Evolutionary conservation across 2,113 vertebrate genomes (phyloP).

Genomic region (Triplophysa rosa): DNA sequence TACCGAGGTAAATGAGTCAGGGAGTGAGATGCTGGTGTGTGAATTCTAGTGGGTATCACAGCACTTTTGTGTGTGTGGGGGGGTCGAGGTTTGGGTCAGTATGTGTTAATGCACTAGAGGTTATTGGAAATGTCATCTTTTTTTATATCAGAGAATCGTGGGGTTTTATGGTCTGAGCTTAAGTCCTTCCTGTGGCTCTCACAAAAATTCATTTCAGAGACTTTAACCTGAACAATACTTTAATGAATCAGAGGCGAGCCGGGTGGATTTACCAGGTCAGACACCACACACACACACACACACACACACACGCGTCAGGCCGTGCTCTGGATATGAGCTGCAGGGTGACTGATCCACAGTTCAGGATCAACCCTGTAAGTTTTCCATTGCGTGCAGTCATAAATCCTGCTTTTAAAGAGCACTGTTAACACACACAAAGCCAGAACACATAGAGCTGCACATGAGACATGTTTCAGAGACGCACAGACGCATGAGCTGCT

Average conservation of each 20-base stretch:
- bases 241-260: conserved; percentile 55
- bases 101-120: conserved; percentile 46
- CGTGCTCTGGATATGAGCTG: conserved; percentile 16
- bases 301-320: too few species aligned
- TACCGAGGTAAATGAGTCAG: too few species aligned
- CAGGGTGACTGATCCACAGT: conserved; percentile 22
- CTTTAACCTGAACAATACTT: conserved; percentile 55
- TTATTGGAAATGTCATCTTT: conserved; percentile 40
- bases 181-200: conserved; percentile 22
- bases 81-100: conserved; percentile 3
- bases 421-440: background rate
- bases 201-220: conserved; percentile 55
- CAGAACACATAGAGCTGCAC: background rate
- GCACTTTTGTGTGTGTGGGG: too few species aligned
- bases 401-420: conserved; percentile 24
- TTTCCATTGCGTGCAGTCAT: background rate
- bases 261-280: conserved; percentile 40
- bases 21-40: too few species aligned
- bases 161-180: background rate
- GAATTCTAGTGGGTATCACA: too few species aligned
- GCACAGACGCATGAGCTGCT: too few species aligned
- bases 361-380: conserved; percentile 14
- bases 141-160: conserved; percentile 46
- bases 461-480: background rate
- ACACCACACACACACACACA: conserved; percentile 29